phyloP scores from a whole-genome alignment of 2,888 invertebrate genomes.

The Chymomyza caudatula region DNA sequence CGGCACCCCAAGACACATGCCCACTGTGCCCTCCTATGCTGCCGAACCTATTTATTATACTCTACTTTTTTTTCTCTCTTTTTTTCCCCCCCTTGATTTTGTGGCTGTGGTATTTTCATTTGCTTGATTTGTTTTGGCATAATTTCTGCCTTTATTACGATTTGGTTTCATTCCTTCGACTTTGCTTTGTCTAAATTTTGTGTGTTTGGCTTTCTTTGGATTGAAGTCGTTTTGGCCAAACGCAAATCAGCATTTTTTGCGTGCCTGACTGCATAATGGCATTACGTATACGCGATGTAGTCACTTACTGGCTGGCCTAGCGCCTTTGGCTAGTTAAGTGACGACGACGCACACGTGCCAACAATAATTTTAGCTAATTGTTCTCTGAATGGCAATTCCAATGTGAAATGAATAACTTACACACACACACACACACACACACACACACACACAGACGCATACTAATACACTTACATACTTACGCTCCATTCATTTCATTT shows the following conservation, averaged over 20 bases:
- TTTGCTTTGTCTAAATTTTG: neutral
- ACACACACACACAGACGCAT: neutral
- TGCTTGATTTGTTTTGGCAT: slow-evolving; percentile 72
- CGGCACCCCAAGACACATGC: slow-evolving; percentile 38
- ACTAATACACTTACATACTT: slow-evolving; percentile 32
- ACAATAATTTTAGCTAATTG: slow-evolving; percentile 75
- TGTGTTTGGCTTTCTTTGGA: neutral
- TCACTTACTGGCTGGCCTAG: neutral
- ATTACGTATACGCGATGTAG: slow-evolving; percentile 58
- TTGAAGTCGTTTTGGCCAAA: slow-evolving; percentile 37
- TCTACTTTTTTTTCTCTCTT: slow-evolving; percentile 29
- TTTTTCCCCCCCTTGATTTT: slow-evolving; percentile 61
- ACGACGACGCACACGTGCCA: slow-evolving; percentile 70
- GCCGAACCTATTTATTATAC: neutral
- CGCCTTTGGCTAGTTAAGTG: slow-evolving; percentile 40
- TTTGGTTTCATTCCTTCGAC: slow-evolving; percentile 16
- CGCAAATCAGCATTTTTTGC: slow-evolving; percentile 65
- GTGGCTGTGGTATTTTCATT: slow-evolving; percentile 68
- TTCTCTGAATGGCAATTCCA: slow-evolving; percentile 73
- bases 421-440: neutral
- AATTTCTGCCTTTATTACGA: slow-evolving; percentile 54
- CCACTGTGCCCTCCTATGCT: neutral
- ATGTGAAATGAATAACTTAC: slow-evolving; percentile 70
- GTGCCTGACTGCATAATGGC: slow-evolving; percentile 32
- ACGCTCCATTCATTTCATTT: slow-evolving; percentile 44